phyloP scores from a whole-genome alignment of 1,140 invertebrate genomes.

The Platorchestia sp. region DNA sequence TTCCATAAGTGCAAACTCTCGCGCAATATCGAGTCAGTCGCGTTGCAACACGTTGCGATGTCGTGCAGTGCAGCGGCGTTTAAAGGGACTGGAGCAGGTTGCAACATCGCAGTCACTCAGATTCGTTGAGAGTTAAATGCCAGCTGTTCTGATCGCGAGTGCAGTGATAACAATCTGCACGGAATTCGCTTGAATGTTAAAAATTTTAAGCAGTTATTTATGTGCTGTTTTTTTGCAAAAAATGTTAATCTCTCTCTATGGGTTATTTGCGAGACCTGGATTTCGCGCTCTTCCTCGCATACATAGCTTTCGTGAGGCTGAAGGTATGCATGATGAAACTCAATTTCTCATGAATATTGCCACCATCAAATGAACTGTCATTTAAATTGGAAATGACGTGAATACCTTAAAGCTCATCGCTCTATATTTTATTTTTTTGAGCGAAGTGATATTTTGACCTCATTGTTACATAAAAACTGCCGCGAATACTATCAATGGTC shows the following conservation, averaged over 20 bases:
- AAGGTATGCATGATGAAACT: not conserved
- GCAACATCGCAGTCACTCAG: too few species aligned
- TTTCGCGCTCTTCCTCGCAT: not conserved
- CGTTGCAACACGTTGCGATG: constrained; percentile 41
- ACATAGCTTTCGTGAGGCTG: not conserved
- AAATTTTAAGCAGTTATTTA: too few species aligned
- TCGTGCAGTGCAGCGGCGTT: not conserved
- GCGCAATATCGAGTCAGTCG: not conserved
- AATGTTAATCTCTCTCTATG: too few species aligned
- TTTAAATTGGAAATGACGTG: not conserved
- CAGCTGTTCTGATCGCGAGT: not conserved
- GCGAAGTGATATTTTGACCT: not conserved
- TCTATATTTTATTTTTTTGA: not conserved
- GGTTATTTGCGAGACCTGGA: not conserved
- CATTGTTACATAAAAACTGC: not conserved
- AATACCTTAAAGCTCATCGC: too few species aligned
- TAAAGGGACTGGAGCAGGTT: not conserved
- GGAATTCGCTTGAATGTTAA: not conserved
- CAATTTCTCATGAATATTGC: too few species aligned
- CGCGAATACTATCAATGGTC: not conserved
- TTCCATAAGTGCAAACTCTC: not conserved
- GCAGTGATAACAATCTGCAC: not conserved
- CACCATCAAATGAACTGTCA: not conserved
- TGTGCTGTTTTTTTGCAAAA: too few species aligned
- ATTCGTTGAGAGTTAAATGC: not conserved